Evolutionary conservation across 2,888 invertebrate species (phyloP), one percentile per base, ranked within the genome.

Genomic region (Xylota segnis): DNA sequence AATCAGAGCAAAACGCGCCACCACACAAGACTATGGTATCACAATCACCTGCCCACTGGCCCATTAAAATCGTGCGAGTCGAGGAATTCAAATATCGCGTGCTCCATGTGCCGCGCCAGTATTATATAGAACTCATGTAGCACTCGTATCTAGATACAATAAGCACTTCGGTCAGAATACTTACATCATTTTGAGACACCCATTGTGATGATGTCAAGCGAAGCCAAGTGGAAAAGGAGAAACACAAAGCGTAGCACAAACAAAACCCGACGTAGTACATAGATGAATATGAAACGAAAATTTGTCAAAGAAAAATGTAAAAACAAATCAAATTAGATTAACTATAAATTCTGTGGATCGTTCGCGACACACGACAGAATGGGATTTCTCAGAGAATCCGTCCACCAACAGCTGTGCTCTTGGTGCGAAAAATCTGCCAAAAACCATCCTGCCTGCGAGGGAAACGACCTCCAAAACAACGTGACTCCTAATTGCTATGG

Each of bases 201-300:
- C 86, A 86, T 86, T 76, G 82, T 77, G 86, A 82, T 86, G 86
- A 86, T 86, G 86, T 86, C 86, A 86, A 82, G 82, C 82, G 86
- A 86, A 86, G 43, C 86, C 82, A 77, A 86, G 86, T 77, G 77
- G 72, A 86, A 86, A 82, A 72, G 2, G 50, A 63, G 77, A 68
- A 82, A 72, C 56, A 72, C 43, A 72, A 65, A 66, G 43, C 81
- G 56, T n/a, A n/a, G n/a, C 5, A 23, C n/a, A 59, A 45, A n/a
- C 23, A 71, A n/a, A 47, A 66, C n/a, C 40, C 56, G 56, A 10
- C 23, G 12, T 14, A 74, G 40, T 45, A 10, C 23, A 9, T 14
- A 74, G 40, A 68, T 52, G 54, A 72, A 70, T 65, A 79, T 70
- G 65, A 63, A 81, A 78, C 43, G 65, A 54, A 71, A 72, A 40